Evolutionary conservation across 2,888 invertebrate species (phyloP).

Genomic region (Hoplodrina ambigua): DNA sequence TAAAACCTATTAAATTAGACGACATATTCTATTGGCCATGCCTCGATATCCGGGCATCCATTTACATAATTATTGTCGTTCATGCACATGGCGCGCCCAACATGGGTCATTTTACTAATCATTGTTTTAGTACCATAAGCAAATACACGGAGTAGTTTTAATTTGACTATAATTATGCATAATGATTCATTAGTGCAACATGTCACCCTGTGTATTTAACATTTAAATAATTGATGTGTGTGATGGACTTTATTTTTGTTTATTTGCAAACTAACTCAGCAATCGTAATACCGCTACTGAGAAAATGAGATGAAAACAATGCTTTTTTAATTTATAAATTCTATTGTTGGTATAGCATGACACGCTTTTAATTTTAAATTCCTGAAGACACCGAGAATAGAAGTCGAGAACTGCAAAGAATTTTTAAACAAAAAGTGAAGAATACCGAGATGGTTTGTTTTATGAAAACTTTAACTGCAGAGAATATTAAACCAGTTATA

Average conservation of each 20-base stretch:
- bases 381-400: slow-evolving; percentile 60
- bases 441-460: slow-evolving; percentile 75
- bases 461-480: slow-evolving; percentile 73
- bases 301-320: slow-evolving; percentile 36
- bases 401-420: slow-evolving; percentile 71
- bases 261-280: background rate
- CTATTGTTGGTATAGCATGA: slow-evolving; percentile 62
- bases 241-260: background rate
- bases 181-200: slow-evolving; percentile 24
- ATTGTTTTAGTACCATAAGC: slow-evolving; percentile 72
- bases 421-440: slow-evolving; percentile 74
- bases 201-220: background rate
- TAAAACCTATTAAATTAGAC: slow-evolving; percentile 49
- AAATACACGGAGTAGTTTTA: slow-evolving; percentile 23
- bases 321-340: slow-evolving; percentile 44
- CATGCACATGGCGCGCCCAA: slow-evolving; percentile 66
- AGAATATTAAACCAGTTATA: slow-evolving; percentile 71
- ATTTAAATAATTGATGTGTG: background rate
- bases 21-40: slow-evolving; percentile 72
- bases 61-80: slow-evolving; percentile 82
- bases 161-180: slow-evolving; percentile 11
- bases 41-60: slow-evolving; percentile 69
- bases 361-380: slow-evolving; percentile 61
- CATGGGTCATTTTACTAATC: slow-evolving; percentile 75
- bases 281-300: background rate